Evolutionary conservation across 2,113 vertebrate species (phyloP).

Genomic region (Triplophysa rosa): DNA sequence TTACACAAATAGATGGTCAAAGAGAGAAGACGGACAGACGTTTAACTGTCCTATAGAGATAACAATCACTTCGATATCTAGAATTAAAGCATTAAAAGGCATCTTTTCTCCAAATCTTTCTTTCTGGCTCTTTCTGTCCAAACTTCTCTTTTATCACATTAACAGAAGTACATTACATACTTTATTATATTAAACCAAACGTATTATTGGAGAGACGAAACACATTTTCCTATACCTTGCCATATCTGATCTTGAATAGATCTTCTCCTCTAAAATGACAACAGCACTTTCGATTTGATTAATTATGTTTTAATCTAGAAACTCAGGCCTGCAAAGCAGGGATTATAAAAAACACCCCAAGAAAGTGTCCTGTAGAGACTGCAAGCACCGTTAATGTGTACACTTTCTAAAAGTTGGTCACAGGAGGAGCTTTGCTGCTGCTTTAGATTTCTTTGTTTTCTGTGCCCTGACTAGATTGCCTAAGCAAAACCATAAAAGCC

Average conservation of each 20-base stretch:
- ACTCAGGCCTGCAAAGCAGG: background rate
- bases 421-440: conserved; percentile 1
- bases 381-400: background rate
- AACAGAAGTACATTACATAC: no score
- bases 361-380: background rate
- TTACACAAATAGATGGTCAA: conserved; percentile 39
- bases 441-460: conserved; percentile 30
- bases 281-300: background rate
- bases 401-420: background rate
- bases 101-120: no score
- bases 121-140: no score
- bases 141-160: no score
- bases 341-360: background rate
- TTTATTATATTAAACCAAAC: no score
- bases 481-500: conserved; percentile 41
- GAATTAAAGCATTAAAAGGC: no score
- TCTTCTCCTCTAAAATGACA: conserved; percentile 1
- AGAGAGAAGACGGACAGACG: conserved; percentile 22
- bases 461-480: conserved; percentile 20
- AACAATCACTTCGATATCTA: no score
- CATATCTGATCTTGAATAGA: background rate
- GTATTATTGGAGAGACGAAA: no score
- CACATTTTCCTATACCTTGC: no score
- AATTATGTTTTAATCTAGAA: background rate
- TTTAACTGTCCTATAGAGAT: background rate